These are phyloP conservation scores for Gymnothorax javanicus DNA, from an alignment of 2,797 vertebrate species.

Conservation along the genomic window DNA sequence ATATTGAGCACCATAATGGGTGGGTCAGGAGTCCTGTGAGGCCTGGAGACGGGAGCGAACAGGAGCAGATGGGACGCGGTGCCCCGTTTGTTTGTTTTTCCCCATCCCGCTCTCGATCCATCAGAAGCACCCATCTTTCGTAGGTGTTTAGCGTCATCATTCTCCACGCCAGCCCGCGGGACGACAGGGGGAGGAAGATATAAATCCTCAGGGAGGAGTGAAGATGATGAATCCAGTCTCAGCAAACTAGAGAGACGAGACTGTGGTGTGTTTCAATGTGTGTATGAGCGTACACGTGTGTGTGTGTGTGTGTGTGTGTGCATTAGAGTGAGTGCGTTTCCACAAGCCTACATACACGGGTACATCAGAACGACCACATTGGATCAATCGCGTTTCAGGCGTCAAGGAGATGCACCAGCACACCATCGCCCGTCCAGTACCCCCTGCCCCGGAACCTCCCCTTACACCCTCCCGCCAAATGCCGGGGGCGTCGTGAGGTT, in stretches of 20 bases:
- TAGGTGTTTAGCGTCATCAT: slow-evolving; percentile 42
- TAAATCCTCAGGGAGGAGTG: slow-evolving; percentile 42
- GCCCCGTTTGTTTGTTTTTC: not conserved
- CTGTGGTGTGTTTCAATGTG: no score
- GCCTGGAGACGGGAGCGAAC: slow-evolving; percentile 26
- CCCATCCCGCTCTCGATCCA: slow-evolving; percentile 44
- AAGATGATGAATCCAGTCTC: not conserved
- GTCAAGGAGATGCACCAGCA: not conserved
- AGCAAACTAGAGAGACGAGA: not conserved
- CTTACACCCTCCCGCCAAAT: not conserved
- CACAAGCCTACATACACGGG: no score
- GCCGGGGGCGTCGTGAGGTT: not conserved
- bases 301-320: not conserved
- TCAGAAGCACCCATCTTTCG: slow-evolving; percentile 49
- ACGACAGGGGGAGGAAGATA: slow-evolving; percentile 22
- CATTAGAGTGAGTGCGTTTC: no score
- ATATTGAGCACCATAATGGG: not conserved
- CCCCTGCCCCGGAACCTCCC: not conserved
- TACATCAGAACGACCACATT: no score
- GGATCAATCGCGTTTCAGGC: not conserved
- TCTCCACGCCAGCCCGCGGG: slow-evolving; percentile 43
- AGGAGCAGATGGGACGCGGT: not conserved
- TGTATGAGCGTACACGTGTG: no score
- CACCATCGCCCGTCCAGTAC: not conserved
- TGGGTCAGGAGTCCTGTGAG: not conserved